Conservation (phyloP, 2,888 invertebrate genomes). For the Amphipyra berbera region DNA sequence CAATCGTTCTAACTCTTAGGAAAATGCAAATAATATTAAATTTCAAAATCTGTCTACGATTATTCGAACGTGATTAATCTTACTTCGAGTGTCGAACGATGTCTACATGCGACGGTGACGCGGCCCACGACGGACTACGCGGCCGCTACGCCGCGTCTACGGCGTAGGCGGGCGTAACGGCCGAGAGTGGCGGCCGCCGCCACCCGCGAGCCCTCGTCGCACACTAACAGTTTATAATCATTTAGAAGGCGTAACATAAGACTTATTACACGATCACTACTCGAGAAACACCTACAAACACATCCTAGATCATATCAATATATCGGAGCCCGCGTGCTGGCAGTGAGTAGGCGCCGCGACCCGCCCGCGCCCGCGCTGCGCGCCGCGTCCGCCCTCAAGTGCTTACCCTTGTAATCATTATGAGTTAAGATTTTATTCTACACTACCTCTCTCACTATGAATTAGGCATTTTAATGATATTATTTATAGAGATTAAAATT, state of each 20-base stretch:
- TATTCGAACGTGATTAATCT: constrained; percentile 87
- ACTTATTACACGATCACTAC: constrained; percentile 89
- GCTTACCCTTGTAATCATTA: constrained; percentile 77
- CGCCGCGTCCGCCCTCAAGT: constrained; percentile 63
- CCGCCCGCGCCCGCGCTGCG: constrained; percentile 50
- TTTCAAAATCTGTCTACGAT: constrained; percentile 88
- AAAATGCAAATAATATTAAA: constrained; percentile 89
- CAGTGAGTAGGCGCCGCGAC: constrained; percentile 74
- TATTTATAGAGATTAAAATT: constrained; percentile 81
- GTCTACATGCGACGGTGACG: constrained; percentile 73
- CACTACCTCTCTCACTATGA: constrained; percentile 87
- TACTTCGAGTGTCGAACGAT: constrained; percentile 84
- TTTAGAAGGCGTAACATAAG: constrained; percentile 88
- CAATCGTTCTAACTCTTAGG: constrained; percentile 89
- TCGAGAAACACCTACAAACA: constrained; percentile 88
- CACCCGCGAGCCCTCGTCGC: constrained; percentile 63
- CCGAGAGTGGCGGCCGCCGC: constrained; percentile 43
- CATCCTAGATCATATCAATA: constrained; percentile 90
- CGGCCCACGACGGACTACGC: constrained; percentile 53
- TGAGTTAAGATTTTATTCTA: constrained; percentile 82
- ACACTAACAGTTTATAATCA: constrained; percentile 73
- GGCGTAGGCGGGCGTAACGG: constrained; percentile 55
- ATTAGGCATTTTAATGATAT: constrained; percentile 84
- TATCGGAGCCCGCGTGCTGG: constrained; percentile 81
- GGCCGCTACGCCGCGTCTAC: constrained; percentile 63